A percentile compares a stretch with the other conserved stretches of the same genome.
These are phyloP conservation scores for Hassar affinis DNA, from an alignment of 2,113 vertebrate species.

Conservation along the genomic window DNA sequence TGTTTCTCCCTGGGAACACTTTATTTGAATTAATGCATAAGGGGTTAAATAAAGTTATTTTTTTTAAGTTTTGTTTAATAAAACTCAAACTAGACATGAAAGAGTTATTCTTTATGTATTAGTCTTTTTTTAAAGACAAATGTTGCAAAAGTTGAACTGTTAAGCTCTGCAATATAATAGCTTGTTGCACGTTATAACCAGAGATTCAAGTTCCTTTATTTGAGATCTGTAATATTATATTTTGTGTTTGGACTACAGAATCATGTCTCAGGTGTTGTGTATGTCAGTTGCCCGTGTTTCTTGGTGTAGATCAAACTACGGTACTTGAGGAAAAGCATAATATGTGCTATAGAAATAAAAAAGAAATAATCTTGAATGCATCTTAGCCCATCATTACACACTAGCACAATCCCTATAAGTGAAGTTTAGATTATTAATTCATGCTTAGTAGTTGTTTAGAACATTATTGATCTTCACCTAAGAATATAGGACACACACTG, in stretches of 20 bases:
- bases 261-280: neutral
- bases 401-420: neutral
- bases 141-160: neutral
- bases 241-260: neutral
- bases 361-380: neutral
- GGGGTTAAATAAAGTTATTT: neutral
- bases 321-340: neutral
- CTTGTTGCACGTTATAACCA: neutral
- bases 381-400: neutral
- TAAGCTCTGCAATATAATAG: neutral
- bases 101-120: neutral
- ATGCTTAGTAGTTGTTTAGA: neutral
- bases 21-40: neutral
- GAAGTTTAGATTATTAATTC: conserved; percentile 19
- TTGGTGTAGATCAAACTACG: too few relatives aligned
- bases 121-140: neutral
- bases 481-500: conserved; percentile 1
- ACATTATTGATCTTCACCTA: neutral
- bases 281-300: neutral
- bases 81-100: neutral
- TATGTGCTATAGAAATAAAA: neutral
- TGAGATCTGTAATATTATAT: neutral
- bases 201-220: neutral
- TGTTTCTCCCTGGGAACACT: neutral
- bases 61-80: neutral